Base-by-base conservation (phyloP, 1,140 invertebrate genomes). In the Polypedilum pembai region DNA sequence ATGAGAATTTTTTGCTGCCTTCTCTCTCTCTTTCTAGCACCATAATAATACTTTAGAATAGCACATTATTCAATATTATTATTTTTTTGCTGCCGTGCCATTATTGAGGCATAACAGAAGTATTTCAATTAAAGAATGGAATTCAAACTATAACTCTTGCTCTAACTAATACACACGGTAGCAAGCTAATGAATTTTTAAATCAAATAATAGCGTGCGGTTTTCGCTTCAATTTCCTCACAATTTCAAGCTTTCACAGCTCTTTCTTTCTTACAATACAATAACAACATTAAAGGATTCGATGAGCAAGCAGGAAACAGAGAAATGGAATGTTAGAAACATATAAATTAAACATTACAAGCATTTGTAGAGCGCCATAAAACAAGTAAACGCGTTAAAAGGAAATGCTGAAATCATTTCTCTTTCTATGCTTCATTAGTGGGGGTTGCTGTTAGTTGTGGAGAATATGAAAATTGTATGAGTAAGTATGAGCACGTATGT, bases 321-420 rank as follows among this genome's bases (percentile, higher is more conserved):
- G 24, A 56, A 56, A 15, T 56, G 10, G 45, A 56, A 15, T 56
- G 45, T 15, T 56, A 56, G 45, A 15, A 56, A 12, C 45, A n/a
- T 56, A 56, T 56, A 56, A 56, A 56, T 56, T 56, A 56, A 56
- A 56, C 45, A 56, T 56, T 56, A 56, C 45, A 15, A 56, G n/a
- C 7, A 56, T 56, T 56, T 56, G 45, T 56, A 56, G n/a, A n/a
- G 45, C 4, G 45, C 45, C 45, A 56, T 56, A 56, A 56, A 56
- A 56, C 45, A 56, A 56, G 45, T n/a, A 56, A 56, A 56, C 12
- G 45, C 45, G 45, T 12, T 56, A 56, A 56, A 56, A 56, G 45
- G 45, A 56, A 56, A 56, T 56, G 45, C 45, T 56, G 12, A 56
- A 56, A 56, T 56, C 12, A 56, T 56, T 56, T 56, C 12, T 45